Percentiles rank a stretch among this genome's conserved stretches.
These are phyloP conservation scores for Drosophila sechellia DNA, from an alignment of 1,140 invertebrate species.

Conservation along the genomic window DNA sequence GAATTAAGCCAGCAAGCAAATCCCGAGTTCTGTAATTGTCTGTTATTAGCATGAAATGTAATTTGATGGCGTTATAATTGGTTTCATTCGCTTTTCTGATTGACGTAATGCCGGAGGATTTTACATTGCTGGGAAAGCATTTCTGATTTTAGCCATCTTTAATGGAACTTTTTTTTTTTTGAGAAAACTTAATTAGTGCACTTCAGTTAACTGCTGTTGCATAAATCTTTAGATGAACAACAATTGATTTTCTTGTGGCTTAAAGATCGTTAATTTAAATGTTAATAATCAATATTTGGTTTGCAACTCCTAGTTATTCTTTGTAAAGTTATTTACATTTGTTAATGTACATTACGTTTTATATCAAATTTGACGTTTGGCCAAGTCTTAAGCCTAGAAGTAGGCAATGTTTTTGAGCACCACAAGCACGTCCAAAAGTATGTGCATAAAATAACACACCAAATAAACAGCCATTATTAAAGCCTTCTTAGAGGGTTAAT, in stretches of 20 bases:
- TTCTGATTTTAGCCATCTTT: background rate
- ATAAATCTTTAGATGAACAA: no score
- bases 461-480: background rate
- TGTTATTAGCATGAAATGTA: slow-evolving; percentile 44
- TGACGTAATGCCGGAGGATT: slow-evolving; percentile 8
- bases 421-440: background rate
- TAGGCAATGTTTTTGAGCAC: background rate
- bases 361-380: background rate
- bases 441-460: background rate
- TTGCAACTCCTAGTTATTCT: background rate
- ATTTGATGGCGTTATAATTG: slow-evolving; percentile 55
- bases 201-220: no score
- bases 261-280: no score
- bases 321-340: background rate
- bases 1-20: slow-evolving; percentile 28
- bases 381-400: background rate
- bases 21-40: slow-evolving; percentile 38
- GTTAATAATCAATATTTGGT: no score
- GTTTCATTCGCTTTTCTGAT: slow-evolving; percentile 17
- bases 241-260: no score
- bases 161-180: background rate
- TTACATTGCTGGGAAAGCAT: background rate
- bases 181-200: background rate
- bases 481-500: background rate
- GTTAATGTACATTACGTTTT: background rate